Conservation (phyloP, 2,888 invertebrate genomes). For the Penaeus monodon region DNA sequence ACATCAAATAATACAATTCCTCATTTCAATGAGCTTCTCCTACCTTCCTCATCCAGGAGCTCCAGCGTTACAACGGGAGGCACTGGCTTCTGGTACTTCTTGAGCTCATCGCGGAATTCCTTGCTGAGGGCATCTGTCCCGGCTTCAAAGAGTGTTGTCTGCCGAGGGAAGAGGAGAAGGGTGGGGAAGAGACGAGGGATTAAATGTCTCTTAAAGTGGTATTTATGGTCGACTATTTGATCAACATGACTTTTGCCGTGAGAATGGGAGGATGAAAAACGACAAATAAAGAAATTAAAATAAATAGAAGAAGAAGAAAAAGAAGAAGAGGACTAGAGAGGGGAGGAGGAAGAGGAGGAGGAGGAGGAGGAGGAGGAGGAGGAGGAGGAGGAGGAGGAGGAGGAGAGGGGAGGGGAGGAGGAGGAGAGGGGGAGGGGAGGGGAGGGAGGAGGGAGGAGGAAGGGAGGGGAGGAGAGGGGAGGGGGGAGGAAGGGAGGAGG, state of each 20-base stretch:
- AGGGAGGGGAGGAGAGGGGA: too few species aligned
- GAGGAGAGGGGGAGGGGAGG: too few species aligned
- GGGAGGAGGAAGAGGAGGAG: not conserved
- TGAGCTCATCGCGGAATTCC: conserved; percentile 88
- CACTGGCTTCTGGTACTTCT: conserved; percentile 87
- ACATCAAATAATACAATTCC: too few species aligned
- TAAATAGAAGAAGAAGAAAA: not conserved
- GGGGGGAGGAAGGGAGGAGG: too few species aligned
- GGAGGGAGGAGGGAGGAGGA: too few species aligned
- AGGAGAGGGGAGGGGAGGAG: too few species aligned
- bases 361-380: too few species aligned
- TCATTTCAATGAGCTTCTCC: not conserved
- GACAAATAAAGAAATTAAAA: not conserved
- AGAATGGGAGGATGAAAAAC: too few species aligned
- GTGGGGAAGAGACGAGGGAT: not conserved
- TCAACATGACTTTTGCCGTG: too few species aligned
- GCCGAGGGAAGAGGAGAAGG: conserved; percentile 13
- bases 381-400: too few species aligned
- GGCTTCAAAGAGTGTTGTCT: conserved; percentile 70
- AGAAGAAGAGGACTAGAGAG: not conserved
- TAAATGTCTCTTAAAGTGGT: not conserved
- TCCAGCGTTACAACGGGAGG: conserved; percentile 90
- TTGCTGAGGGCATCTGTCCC: conserved; percentile 88
- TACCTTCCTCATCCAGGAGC: conserved; percentile 84
- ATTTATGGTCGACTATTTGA: too few species aligned